Evolutionary conservation across 2,888 invertebrate species (phyloP).

Genomic region (Himalopsyche kuldschensis): DNA sequence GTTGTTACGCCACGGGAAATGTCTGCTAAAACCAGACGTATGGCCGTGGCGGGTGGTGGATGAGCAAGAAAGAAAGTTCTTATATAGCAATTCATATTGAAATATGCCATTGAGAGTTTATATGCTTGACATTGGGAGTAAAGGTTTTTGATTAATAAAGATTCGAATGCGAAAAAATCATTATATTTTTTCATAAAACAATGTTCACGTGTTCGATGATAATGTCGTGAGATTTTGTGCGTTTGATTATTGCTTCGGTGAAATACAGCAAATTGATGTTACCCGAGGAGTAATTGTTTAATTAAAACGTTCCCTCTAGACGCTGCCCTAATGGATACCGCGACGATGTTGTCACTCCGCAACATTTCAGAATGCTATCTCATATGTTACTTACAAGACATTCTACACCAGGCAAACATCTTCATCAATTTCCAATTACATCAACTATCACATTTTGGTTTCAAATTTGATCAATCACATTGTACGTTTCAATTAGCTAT

Average conservation of each 20-base stretch:
- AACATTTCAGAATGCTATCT: background rate
- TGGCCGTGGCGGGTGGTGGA: no score
- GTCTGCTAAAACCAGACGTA: no score
- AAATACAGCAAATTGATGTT: constrained; percentile 18
- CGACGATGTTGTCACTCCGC: background rate
- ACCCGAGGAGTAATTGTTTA: constrained; percentile 21
- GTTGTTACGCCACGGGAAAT: no score
- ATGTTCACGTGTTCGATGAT: no score
- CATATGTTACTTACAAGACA: background rate
- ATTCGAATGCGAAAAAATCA: no score
- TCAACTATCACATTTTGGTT: background rate
- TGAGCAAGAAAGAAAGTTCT: no score
- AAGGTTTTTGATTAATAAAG: no score
- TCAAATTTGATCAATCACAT: background rate
- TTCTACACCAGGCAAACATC: background rate
- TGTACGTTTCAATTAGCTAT: no score
- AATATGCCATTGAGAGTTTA: no score
- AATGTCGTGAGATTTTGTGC: background rate
- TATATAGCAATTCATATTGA: no score
- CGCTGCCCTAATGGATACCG: constrained; percentile 15
- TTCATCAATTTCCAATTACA: background rate
- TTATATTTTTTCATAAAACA: no score
- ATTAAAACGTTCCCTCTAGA: constrained; percentile 21
- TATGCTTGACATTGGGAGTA: no score
- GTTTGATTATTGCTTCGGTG: background rate